phyloP scores from a whole-genome alignment of 1,140 invertebrate genomes.

The Philopotamus ludificatus region DNA sequence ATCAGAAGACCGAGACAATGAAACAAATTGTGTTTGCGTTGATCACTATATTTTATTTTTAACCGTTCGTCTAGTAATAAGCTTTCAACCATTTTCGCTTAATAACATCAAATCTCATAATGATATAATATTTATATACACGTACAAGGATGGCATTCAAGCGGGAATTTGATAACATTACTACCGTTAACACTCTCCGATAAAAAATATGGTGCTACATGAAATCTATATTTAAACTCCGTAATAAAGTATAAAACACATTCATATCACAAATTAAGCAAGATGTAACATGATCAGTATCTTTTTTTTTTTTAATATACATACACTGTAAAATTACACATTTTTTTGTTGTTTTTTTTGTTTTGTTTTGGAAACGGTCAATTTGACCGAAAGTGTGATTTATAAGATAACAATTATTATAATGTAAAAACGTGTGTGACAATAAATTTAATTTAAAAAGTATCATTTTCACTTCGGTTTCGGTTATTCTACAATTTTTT shows the following conservation, averaged over 20 bases:
- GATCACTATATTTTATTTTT: slow-evolving; percentile 32
- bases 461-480: too few relatives aligned
- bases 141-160: slow-evolving; percentile 32
- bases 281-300: not conserved
- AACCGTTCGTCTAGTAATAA: slow-evolving; percentile 32
- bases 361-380: too few relatives aligned
- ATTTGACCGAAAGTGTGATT: too few relatives aligned
- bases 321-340: too few relatives aligned
- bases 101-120: slow-evolving; percentile 34
- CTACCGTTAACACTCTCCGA: slow-evolving; percentile 8
- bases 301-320: too few relatives aligned
- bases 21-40: slow-evolving; percentile 27
- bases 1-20: too few relatives aligned
- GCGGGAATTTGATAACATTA: slow-evolving; percentile 25
- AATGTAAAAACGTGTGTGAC: too few relatives aligned
- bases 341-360: too few relatives aligned
- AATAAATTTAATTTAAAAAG: too few relatives aligned
- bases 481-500: too few relatives aligned
- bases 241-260: slow-evolving; percentile 23
- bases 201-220: not conserved
- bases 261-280: not conserved
- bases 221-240: not conserved
- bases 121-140: slow-evolving; percentile 38
- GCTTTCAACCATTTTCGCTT: slow-evolving; percentile 33
- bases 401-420: too few relatives aligned